Conservation (phyloP, 2,113 vertebrate genomes). For the Sapajus apella region DNA sequence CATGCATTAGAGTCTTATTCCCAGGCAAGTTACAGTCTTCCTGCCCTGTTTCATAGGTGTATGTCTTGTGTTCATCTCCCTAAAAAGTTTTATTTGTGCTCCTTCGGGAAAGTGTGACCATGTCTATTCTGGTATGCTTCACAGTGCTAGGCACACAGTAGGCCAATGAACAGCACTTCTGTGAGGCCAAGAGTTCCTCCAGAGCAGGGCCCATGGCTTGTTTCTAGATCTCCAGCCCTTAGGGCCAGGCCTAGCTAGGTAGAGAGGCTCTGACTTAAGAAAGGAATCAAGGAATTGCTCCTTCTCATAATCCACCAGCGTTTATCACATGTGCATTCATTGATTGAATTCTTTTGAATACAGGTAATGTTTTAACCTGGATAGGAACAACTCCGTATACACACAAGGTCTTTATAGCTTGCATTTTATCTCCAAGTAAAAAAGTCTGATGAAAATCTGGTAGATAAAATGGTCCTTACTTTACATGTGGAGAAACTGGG, state of each 20-base stretch:
- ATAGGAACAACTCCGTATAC: neutral
- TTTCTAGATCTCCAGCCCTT: neutral
- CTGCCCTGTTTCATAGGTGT: neutral
- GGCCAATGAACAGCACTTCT: neutral
- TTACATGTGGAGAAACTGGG: neutral
- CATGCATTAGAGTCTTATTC: neutral
- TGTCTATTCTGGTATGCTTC: neutral
- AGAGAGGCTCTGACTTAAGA: neutral
- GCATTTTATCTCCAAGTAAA: neutral
- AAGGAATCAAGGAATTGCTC: neutral
- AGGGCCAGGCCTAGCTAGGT: neutral
- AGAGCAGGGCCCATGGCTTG: neutral
- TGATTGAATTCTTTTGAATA: neutral
- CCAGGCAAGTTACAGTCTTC: neutral
- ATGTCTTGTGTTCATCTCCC: too few species aligned
- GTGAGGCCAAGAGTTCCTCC: neutral
- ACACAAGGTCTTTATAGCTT: neutral
- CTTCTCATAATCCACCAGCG: neutral
- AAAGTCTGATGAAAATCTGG: neutral
- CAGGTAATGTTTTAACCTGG: neutral
- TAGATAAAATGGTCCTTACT: neutral
- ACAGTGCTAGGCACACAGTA: fast-evolving
- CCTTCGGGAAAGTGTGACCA: neutral
- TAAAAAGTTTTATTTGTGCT: neutral
- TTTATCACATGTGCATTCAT: neutral